phyloP scores from a whole-genome alignment of 1,140 invertebrate species.

The Caligus rogercresseyi region DNA sequence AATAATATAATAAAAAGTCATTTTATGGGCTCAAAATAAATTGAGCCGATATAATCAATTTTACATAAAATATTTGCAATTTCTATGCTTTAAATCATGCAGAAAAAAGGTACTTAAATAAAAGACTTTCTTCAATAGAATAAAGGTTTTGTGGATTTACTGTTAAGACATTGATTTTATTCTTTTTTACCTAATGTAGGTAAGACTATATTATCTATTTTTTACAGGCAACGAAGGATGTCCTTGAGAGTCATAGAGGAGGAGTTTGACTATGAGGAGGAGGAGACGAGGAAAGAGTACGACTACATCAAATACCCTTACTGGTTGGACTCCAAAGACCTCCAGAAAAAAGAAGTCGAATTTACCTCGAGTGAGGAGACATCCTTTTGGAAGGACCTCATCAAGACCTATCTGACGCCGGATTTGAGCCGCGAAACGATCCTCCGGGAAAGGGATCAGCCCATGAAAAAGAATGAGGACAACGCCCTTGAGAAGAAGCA shows the following conservation, averaged over 20 bases:
- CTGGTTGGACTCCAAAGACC: not conserved
- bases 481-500: slow-evolving; percentile 18
- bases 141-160: too few species aligned
- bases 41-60: too few species aligned
- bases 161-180: too few species aligned
- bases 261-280: not conserved
- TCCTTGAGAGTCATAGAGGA: not conserved
- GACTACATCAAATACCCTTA: not conserved
- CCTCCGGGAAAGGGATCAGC: not conserved
- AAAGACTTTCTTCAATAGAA: too few species aligned
- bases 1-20: too few species aligned
- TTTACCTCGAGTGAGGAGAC: not conserved
- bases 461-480: slow-evolving; percentile 8
- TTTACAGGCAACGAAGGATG: too few species aligned
- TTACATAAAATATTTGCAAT: too few species aligned
- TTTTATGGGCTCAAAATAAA: too few species aligned
- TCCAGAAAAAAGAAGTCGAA: not conserved
- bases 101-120: too few species aligned
- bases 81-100: too few species aligned
- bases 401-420: slow-evolving; percentile 3
- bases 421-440: not conserved
- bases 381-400: slow-evolving; percentile 3
- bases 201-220: too few species aligned
- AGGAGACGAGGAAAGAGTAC: slow-evolving; percentile 5
- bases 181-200: too few species aligned